phyloP scores from a whole-genome alignment of 2,888 invertebrate species.

The Cryptosula pallasiana region DNA sequence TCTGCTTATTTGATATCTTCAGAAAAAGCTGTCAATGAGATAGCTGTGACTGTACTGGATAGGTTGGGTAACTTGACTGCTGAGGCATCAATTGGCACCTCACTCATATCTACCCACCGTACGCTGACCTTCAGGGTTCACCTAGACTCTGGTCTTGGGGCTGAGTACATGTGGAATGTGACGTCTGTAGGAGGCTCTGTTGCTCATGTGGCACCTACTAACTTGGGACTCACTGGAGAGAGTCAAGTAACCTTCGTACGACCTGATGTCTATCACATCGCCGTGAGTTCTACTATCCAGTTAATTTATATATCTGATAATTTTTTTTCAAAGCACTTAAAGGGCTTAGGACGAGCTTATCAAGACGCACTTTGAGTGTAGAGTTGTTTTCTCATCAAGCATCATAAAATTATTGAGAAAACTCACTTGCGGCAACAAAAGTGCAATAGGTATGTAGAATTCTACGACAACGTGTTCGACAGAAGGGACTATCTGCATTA shows the following conservation, averaged over 20 bases:
- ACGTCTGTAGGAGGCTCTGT: not conserved
- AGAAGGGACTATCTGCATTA: too few relatives aligned
- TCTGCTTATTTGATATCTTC: too few relatives aligned
- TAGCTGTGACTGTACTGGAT: not conserved
- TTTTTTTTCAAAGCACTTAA: too few relatives aligned
- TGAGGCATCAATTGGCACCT: not conserved
- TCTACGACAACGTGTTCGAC: too few relatives aligned
- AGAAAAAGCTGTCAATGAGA: not conserved
- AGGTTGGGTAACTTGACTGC: not conserved
- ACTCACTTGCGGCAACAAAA: too few relatives aligned
- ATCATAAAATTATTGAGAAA: too few relatives aligned
- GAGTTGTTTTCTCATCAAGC: too few relatives aligned
- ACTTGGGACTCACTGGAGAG: not conserved
- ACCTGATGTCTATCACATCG: not conserved
- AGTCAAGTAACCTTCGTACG: not conserved
- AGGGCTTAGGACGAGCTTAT: too few relatives aligned
- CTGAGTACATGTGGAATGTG: slow-evolving; percentile 12
- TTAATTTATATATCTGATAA: too few relatives aligned
- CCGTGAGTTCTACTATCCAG: too few relatives aligned
- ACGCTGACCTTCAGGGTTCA: not conserved
- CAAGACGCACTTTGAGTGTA: too few relatives aligned
- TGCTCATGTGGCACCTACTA: not conserved
- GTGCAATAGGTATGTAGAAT: too few relatives aligned
- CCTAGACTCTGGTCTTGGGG: slow-evolving; percentile 13
- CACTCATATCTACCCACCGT: not conserved